A percentile compares a stretch with the other conserved stretches of the same genome.
Conservation (phyloP, 2,113 vertebrate genomes). For the Picathartes gymnocephalus region DNA sequence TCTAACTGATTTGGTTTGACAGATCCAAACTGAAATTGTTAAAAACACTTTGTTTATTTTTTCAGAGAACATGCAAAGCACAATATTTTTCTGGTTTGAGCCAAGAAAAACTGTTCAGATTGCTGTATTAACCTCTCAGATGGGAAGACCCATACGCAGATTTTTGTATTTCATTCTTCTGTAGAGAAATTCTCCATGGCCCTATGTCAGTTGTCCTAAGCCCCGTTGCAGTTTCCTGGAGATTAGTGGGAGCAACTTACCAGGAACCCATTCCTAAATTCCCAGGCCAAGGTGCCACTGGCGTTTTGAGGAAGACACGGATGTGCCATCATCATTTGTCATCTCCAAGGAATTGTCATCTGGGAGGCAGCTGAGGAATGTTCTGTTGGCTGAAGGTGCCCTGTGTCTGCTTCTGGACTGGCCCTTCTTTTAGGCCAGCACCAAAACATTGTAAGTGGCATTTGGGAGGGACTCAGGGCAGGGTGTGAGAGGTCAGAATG, state of each 20-base stretch:
- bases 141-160: background rate
- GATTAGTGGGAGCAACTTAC: background rate
- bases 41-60: background rate
- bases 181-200: background rate
- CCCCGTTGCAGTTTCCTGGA: background rate
- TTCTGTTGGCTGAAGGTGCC: background rate
- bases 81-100: background rate
- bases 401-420: background rate
- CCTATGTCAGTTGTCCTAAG: background rate
- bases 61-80: background rate
- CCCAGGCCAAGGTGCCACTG: background rate
- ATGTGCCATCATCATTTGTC: background rate
- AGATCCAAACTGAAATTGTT: background rate
- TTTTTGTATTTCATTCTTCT: background rate
- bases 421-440: background rate
- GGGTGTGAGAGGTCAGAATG: background rate
- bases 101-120: background rate
- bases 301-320: background rate
- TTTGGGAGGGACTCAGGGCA: background rate
- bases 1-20: background rate
- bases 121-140: background rate
- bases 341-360: background rate
- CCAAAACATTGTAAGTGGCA: rapidly evolving
- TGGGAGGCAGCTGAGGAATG: background rate
- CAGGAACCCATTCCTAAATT: background rate